Evolutionary conservation across 2,888 invertebrate species (phyloP), one percentile per base, ranked within the genome.

Genomic region (Clepsis dumicolana): DNA sequence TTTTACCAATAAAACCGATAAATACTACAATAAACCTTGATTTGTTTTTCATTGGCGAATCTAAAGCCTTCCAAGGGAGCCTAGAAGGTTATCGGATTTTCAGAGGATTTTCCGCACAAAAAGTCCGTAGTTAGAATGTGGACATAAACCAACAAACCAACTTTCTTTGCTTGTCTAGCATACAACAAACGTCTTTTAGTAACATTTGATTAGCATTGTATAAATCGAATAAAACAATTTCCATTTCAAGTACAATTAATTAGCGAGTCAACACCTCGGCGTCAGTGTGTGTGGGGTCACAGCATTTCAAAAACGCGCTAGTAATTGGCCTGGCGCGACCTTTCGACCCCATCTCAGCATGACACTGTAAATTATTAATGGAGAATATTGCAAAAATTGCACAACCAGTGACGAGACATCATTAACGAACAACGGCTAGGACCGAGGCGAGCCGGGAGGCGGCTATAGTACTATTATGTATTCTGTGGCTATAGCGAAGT

Each of bases 271-370:
- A 29, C 27, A 14, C 18, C 16, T 5, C 4, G 41, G 16, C 52
- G 16, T 12, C 44, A 21, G n/a, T 62, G 52, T 53, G 52, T 18
- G 41, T 29, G 54, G 64, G 54, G 54, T 64, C 54, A 41, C 54
- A 56, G 63, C 63, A n/a, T 54, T 64, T 54, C 52, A 35, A 14
- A 35, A 62, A 52, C 12, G 10, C n/a, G 54, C 44, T 64, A 29
- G 32, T 64, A 24, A 64, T 44, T 44, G 44, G 21, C 61, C 10
- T 29, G 18, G 27, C 64, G 21, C 29, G 64, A 64, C 64, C 64
- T 64, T 29, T 44, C 48, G 0, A 14, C 1, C 48, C 48, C 41
- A 44, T 44, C 41, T 16, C 41, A 10, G 54, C 54, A 7, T 56
- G 56, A 35, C 56, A 35, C 21, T 32, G 56, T 5, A 10, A n/a